Conservation (phyloP, 2,888 invertebrate species). For the Neuroscelio doddi region DNA sequence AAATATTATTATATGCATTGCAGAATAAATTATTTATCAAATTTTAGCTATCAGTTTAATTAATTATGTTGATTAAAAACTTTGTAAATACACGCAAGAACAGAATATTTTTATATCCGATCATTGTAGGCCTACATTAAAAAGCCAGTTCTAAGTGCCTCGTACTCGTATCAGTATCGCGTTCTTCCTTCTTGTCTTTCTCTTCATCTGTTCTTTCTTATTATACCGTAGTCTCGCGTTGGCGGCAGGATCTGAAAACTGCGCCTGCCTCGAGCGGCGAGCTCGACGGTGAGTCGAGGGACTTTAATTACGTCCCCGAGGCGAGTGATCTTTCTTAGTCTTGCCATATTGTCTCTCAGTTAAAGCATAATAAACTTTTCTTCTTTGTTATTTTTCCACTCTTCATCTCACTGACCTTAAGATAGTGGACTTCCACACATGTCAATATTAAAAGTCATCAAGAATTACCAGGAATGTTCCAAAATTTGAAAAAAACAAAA, state of each 20-base stretch:
- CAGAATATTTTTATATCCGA: not conserved
- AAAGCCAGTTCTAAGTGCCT: slow-evolving; percentile 27
- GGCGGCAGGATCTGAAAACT: slow-evolving; percentile 43
- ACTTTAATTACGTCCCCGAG: slow-evolving; percentile 48
- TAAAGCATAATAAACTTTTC: slow-evolving; percentile 39
- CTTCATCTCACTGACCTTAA: slow-evolving; percentile 20
- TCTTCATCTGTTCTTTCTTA: slow-evolving; percentile 35
- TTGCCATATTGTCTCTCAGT: slow-evolving; percentile 43
- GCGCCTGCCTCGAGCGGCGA: slow-evolving; percentile 34
- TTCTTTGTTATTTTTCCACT: slow-evolving; percentile 20
- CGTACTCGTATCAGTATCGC: slow-evolving; percentile 32
- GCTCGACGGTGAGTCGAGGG: slow-evolving; percentile 35
- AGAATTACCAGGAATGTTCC: no score
- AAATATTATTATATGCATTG: no score
- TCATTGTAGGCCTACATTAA: slow-evolving; percentile 7
- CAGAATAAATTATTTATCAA: no score
- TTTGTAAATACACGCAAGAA: no score
- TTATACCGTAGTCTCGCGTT: slow-evolving; percentile 40
- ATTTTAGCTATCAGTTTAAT: no score
- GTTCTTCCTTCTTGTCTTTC: slow-evolving; percentile 35
- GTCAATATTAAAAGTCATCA: not conserved
- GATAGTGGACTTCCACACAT: not conserved
- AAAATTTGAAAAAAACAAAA: no score
- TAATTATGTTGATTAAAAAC: no score
- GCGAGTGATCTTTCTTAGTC: slow-evolving; percentile 44